A percentile compares a stretch with the other conserved stretches of the same genome.
Evolutionary conservation across 2,888 invertebrate genomes (phyloP).

Genomic region (Rhorus exstirpatorius): DNA sequence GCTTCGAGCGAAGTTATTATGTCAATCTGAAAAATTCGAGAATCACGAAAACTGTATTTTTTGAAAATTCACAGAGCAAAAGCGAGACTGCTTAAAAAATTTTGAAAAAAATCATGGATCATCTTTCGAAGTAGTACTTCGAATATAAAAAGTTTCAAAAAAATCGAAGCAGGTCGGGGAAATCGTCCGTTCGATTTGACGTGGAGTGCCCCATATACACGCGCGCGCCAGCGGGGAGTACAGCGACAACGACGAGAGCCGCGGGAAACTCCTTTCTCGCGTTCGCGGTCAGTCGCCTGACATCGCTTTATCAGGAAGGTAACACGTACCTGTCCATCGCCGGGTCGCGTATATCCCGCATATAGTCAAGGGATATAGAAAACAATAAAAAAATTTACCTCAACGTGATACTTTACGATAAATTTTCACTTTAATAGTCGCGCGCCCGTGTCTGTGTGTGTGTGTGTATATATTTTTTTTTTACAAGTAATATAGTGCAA

Average conservation of each 20-base stretch:
- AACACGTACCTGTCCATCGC: constrained; percentile 36
- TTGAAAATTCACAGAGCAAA: too few relatives aligned
- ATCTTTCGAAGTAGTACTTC: too few relatives aligned
- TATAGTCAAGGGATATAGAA: constrained; percentile 7
- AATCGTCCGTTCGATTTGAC: too few relatives aligned
- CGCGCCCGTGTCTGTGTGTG: background rate
- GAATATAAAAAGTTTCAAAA: too few relatives aligned
- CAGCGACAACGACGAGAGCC: constrained; percentile 48
- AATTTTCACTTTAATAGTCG: background rate
- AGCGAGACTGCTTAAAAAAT: too few relatives aligned
- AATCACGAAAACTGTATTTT: too few relatives aligned
- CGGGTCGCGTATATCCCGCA: constrained; percentile 6
- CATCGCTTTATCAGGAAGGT: constrained; percentile 69
- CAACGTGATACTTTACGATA: background rate
- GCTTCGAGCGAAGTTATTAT: too few relatives aligned
- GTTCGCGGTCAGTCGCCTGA: constrained; percentile 67
- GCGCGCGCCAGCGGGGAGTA: constrained; percentile 9
- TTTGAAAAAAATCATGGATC: too few relatives aligned
- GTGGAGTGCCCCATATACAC: too few relatives aligned
- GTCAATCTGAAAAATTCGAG: too few relatives aligned
- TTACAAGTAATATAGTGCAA: background rate
- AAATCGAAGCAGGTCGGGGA: too few relatives aligned
- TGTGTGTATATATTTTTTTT: constrained; percentile 6
- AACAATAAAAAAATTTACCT: constrained; percentile 2
- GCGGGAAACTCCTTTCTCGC: constrained; percentile 46